Evolutionary conservation across 2,888 invertebrate species (phyloP).

Genomic region (Pammene aurita): DNA sequence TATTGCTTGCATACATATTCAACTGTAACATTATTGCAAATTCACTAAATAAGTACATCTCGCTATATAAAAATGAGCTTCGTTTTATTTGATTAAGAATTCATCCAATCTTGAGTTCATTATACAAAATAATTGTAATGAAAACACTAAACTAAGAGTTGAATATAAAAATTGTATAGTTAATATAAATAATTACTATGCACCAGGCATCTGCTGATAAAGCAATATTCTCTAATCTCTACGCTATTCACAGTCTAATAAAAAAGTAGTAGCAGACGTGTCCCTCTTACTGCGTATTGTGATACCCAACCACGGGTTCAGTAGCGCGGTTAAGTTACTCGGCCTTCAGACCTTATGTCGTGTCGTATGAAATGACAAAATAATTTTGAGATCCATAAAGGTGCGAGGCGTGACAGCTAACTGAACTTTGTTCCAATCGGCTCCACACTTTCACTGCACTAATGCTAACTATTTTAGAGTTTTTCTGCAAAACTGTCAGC

Average conservation of each 20-base stretch:
- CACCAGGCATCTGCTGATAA: slow-evolving; percentile 67
- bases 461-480: slow-evolving; percentile 66
- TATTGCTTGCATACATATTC: slow-evolving; percentile 8
- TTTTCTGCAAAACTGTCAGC: slow-evolving; percentile 68
- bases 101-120: slow-evolving; percentile 42
- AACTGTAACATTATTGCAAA: slow-evolving; percentile 39
- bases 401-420: slow-evolving; percentile 61
- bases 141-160: slow-evolving; percentile 59
- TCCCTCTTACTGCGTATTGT: slow-evolving; percentile 63
- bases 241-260: slow-evolving; percentile 68
- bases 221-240: slow-evolving; percentile 55
- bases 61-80: slow-evolving; percentile 66
- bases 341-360: slow-evolving; percentile 37
- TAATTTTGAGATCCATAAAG: slow-evolving; percentile 70
- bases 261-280: slow-evolving; percentile 63
- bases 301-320: slow-evolving; percentile 64
- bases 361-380: slow-evolving; percentile 46
- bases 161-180: slow-evolving; percentile 70
- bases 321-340: slow-evolving; percentile 43
- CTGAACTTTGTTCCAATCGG: slow-evolving; percentile 68
- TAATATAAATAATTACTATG: slow-evolving; percentile 71
- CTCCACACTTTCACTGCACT: slow-evolving; percentile 69
- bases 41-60: slow-evolving; percentile 66
- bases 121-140: slow-evolving; percentile 44
- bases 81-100: slow-evolving; percentile 54